These are phyloP conservation scores for Poeciliopsis turrubarensis DNA, from an alignment of 2,113 vertebrate genomes.

Conservation along the genomic window DNA sequence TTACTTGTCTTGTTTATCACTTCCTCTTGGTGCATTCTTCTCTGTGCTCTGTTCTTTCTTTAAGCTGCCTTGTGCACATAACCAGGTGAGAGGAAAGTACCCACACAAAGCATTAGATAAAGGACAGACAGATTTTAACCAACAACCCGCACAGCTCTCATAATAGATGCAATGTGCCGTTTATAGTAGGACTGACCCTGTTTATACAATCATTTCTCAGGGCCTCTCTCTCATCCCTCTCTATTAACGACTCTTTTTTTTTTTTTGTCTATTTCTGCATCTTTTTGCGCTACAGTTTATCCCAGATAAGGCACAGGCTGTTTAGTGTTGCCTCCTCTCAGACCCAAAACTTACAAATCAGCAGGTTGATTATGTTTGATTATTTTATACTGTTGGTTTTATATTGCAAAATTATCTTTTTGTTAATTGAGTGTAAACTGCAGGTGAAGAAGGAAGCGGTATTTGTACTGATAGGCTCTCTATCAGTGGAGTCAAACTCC, in stretches of 20 bases:
- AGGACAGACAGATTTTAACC: constrained; percentile 42
- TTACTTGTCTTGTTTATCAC: constrained; percentile 31
- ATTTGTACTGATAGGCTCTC: too few relatives aligned
- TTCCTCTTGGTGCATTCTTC: constrained; percentile 33
- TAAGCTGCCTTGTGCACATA: constrained; percentile 47
- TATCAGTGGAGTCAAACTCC: too few relatives aligned
- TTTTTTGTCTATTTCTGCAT: constrained; percentile 20
- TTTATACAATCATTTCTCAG: constrained; percentile 38
- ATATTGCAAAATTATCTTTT: too few relatives aligned
- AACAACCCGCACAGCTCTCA: constrained; percentile 36
- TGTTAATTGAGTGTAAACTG: too few relatives aligned
- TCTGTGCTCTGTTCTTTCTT: constrained; percentile 26
- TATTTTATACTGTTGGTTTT: too few relatives aligned
- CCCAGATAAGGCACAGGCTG: constrained; percentile 18
- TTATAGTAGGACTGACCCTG: constrained; percentile 30
- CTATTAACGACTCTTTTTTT: constrained; percentile 8
- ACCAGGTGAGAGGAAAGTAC: constrained; percentile 39
- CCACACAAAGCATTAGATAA: constrained; percentile 60
- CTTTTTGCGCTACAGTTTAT: constrained; percentile 13
- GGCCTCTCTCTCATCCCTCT: constrained; percentile 1
- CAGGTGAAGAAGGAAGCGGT: too few relatives aligned
- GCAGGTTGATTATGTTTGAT: constrained; percentile 41
- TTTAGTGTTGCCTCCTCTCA: constrained; percentile 7
- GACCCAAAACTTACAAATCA: constrained; percentile 2
- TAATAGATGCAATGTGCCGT: constrained; percentile 16